phyloP scores from a whole-genome alignment of 2,113 vertebrate species.

The Vicugna pacos region DNA sequence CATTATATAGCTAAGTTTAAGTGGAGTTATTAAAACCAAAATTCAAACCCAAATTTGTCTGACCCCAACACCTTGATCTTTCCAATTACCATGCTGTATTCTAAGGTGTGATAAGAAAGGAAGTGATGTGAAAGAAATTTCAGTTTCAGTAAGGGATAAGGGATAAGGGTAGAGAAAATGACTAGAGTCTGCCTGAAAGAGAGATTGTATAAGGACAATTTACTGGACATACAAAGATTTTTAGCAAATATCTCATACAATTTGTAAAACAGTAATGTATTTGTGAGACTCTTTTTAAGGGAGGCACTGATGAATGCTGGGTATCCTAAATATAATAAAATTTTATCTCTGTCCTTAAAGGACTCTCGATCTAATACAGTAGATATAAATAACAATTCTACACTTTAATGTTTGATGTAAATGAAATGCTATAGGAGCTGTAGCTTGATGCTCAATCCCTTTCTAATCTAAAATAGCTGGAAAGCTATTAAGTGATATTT shows the following conservation, averaged over 20 bases:
- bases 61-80: not conserved
- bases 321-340: constrained; percentile 38
- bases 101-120: not conserved
- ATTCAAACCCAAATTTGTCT: constrained; percentile 26
- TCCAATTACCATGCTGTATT: constrained; percentile 4
- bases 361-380: constrained; percentile 23
- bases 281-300: constrained; percentile 20
- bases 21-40: constrained; percentile 42
- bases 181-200: not conserved
- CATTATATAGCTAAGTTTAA: not conserved
- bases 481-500: constrained; percentile 37
- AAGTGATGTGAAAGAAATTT: constrained; percentile 44
- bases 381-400: not conserved
- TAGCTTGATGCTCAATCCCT: not conserved
- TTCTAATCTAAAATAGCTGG: constrained; percentile 32
- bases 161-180: not conserved
- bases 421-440: constrained; percentile 14
- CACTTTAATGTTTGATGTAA: constrained; percentile 28
- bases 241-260: not conserved
- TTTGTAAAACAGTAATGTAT: not conserved
- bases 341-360: constrained; percentile 38
- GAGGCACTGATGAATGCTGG: not conserved
- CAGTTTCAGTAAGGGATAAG: not conserved
- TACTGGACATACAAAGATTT: constrained; percentile 1
- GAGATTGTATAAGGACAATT: not conserved